Evolutionary conservation across 2,113 vertebrate genomes (phyloP).

Genomic region (Hirundichthys speculiger): DNA sequence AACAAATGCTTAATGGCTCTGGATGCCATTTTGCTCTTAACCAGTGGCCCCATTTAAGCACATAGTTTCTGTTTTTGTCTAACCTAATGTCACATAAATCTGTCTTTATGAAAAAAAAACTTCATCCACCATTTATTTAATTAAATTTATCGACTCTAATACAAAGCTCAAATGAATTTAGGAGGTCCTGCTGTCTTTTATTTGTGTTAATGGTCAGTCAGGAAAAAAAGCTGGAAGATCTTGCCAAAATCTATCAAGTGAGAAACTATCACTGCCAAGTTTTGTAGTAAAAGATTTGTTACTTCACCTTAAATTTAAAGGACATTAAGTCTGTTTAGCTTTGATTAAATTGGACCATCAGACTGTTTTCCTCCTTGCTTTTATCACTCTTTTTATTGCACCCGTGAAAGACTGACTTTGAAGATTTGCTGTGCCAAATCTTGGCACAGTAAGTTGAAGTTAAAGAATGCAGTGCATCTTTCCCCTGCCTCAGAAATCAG

Average conservation of each 20-base stretch:
- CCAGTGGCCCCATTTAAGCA: slow-evolving; percentile 49
- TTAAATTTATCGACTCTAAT: slow-evolving; percentile 49
- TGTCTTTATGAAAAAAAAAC: slow-evolving; percentile 49
- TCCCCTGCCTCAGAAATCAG: slow-evolving; percentile 38
- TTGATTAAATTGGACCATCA: slow-evolving; percentile 49
- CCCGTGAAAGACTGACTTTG: slow-evolving; percentile 24
- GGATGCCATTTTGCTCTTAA: slow-evolving; percentile 60
- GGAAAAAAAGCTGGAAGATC: slow-evolving; percentile 1
- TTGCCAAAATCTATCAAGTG: no score
- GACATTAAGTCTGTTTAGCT: slow-evolving; percentile 47
- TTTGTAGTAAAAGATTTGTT: slow-evolving; percentile 44
- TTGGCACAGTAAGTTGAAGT: slow-evolving; percentile 42
- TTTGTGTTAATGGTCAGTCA: slow-evolving; percentile 20
- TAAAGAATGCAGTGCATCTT: slow-evolving; percentile 44
- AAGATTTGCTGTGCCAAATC: slow-evolving; percentile 43
- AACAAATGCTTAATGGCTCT: slow-evolving; percentile 42
- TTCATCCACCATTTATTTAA: slow-evolving; percentile 39
- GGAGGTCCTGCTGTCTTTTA: slow-evolving; percentile 14
- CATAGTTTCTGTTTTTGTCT: slow-evolving; percentile 20
- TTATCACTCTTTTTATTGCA: slow-evolving; percentile 33
- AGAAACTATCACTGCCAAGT: slow-evolving; percentile 40
- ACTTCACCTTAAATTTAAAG: slow-evolving; percentile 38
- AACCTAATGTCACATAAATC: slow-evolving; percentile 39
- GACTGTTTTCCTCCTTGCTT: slow-evolving; percentile 30
- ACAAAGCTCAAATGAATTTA: slow-evolving; percentile 12